Evolutionary conservation across 2,888 invertebrate genomes (phyloP), one percentile per base, ranked within the genome.

Genomic region (Epicampocera succincta): DNA sequence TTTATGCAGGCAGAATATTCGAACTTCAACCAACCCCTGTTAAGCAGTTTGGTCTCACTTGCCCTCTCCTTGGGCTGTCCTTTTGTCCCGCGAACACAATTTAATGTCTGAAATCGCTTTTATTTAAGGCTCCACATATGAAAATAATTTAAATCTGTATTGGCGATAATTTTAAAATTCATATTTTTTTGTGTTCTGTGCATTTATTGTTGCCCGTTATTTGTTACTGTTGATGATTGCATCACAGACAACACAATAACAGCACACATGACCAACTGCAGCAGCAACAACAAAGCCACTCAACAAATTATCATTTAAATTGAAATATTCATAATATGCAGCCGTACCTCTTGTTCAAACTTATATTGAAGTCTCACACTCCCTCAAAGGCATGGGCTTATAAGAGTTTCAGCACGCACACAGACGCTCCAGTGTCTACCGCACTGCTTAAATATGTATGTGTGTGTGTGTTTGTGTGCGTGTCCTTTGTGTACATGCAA

Each of bases 271-370:
- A 17, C 52, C 52, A 54, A 52, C 38, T 46, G 6, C 4, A 60
- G 33, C 19, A 21, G 46, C 69, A 81, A 68, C 76, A 76, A 73
- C 76, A 74, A 46, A 65, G 82, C 78, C 71, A 82, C 78, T 82
- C 82, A 78, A 72, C 74, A 75, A 82, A 82, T 82, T 82, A 82
- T 82, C 82, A 82, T 78, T 82, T 82, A 82, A 82, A 82, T 82
- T 82, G 82, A 82, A 82, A 82, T 82, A 82, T 82, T 82, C 78
- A 78, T 78, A 78, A 71, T 75, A 75, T 66, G 71, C 58, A 61
- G 33, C 52, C 19, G 5, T 17, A 46, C 15, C 13, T 38, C 42
- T 38, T 42, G n/a, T 19, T 42, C 1, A 2, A 17, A n/a, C 6
- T 13, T 52, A 17, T 52, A 61, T 52, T 38, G 17, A 25, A 33